phyloP scores from a whole-genome alignment of 2,113 vertebrate species.

The Ahaetulla prasina region DNA sequence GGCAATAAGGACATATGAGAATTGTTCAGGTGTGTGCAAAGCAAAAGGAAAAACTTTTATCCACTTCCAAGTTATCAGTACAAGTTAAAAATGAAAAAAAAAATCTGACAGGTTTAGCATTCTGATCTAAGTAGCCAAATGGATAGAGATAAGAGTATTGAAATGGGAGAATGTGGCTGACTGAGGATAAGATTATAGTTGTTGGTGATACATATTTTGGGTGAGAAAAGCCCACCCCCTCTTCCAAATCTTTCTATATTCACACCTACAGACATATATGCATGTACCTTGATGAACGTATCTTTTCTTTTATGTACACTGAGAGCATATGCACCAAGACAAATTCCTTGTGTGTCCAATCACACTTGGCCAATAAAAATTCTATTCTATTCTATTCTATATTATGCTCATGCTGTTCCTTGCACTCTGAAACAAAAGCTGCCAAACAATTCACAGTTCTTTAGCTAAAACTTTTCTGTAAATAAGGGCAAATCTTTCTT shows the following conservation, averaged over 20 bases:
- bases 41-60: background rate
- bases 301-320: too few relatives aligned
- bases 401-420: background rate
- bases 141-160: background rate
- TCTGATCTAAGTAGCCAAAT: background rate
- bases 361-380: too few relatives aligned
- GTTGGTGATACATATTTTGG: background rate
- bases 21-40: background rate
- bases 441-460: background rate
- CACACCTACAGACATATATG: background rate
- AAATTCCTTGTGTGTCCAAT: too few relatives aligned
- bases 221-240: background rate
- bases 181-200: background rate
- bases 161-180: background rate
- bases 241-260: background rate
- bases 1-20: background rate
- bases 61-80: background rate
- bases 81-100: conserved; percentile 10
- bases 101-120: background rate
- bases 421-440: background rate
- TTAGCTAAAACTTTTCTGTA: background rate
- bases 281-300: too few relatives aligned
- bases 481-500: background rate
- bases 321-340: too few relatives aligned
- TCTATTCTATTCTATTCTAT: too few relatives aligned